Conservation (phyloP, 2,113 vertebrate genomes). For the Labeo catla region DNA sequence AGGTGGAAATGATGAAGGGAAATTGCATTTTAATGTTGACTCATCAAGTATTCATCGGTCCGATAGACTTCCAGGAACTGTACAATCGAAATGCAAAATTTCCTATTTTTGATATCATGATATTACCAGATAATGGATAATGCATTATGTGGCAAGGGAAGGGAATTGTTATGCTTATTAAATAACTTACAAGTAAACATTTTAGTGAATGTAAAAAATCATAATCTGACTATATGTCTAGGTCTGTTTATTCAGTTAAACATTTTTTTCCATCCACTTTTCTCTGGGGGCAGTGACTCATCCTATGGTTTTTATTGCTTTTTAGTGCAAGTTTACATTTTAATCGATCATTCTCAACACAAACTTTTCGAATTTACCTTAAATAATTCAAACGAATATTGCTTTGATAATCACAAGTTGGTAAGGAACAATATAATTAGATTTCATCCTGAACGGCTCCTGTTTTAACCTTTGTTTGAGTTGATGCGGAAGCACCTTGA, state of each 20-base stretch:
- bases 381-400: background rate
- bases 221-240: background rate
- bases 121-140: background rate
- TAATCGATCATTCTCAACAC: background rate
- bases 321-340: background rate
- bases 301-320: no score
- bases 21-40: slow-evolving; percentile 1
- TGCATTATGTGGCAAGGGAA: background rate
- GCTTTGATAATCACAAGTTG: background rate
- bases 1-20: background rate
- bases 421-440: slow-evolving; percentile 13
- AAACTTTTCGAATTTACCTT: background rate
- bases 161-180: background rate
- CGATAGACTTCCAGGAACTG: background rate
- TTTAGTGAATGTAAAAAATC: background rate
- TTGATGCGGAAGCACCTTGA: slow-evolving; percentile 59
- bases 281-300: background rate
- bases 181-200: background rate
- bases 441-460: background rate
- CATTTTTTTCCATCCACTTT: background rate
- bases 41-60: background rate
- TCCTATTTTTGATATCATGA: background rate
- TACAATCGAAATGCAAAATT: background rate
- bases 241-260: background rate
- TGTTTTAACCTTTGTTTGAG: slow-evolving; percentile 33